Base-by-base conservation (phyloP, 2,888 invertebrate genomes). In the Blastobasis lacticolella region DNA sequence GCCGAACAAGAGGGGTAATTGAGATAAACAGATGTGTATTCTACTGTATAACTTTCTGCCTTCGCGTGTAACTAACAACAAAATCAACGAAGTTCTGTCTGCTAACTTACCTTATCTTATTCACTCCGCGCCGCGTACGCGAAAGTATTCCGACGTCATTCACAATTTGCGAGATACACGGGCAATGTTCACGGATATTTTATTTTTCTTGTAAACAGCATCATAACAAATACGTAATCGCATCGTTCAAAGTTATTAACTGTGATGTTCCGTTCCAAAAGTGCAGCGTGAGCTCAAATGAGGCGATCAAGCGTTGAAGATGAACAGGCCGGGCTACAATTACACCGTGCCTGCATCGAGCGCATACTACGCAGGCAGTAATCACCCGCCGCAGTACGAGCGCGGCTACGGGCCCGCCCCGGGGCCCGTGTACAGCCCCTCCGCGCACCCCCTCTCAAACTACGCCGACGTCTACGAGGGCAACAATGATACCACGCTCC, bases 321-420 rank as follows among this genome's bases (percentile, higher is more conserved):
- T 88, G 88, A 87, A 85, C 87, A 82, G 88, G 82, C 77, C 85
- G 80, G 85, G 81, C 75, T 88, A 85, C 81, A 85, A 87, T 66
- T 88, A 83, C 66, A 78, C 75, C 79, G 86, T 79, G 80, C 87
- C 88, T 75, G 77, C 81, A 68, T 81, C 86, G 62, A 81, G 84
- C 57, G 78, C 85, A 50, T 87, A 84, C 64, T 87, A 87, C 66
- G 75, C 81, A 61, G 80, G 77, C 63, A 82, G 78, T 72, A 84
- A 75, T 64, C 78, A 82, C 56, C 81, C 81, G 49, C 87, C 87
- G 54, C 87, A 86, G 61, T 88, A 87, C 75, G 87, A 88, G 45
- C 81, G 84, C 47, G 78, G 80, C 50, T 88, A 86, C 69, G 84
- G 81, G 49, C 84, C 81, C 60, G 81, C 81, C 55, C 78, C 53